Base-by-base conservation (phyloP, 2,888 invertebrate genomes). In the Apoda limacodes region DNA sequence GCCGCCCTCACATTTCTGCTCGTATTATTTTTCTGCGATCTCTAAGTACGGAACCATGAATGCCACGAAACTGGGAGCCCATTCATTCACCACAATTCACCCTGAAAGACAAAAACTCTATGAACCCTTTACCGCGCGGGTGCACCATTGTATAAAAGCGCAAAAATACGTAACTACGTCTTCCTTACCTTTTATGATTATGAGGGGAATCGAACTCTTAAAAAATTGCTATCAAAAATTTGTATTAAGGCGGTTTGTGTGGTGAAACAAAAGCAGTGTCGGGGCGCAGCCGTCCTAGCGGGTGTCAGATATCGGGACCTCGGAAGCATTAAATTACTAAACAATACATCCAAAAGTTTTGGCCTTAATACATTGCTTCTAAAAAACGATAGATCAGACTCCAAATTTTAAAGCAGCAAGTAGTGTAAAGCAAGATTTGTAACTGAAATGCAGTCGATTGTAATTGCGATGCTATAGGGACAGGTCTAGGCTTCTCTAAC, bases 161-260 rank as follows among this genome's bases (percentile, higher is more conserved):
- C 55, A 48, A 66, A 67, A 70, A 66, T 48, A 39, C 50, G 46
- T 54, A 60, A 60, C 62, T 67, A 59, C 52, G 55, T 55, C 60
- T 60, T 74, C 67, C 71, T 76, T 74, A 68, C 74, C 72, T 67
- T 75, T 78, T 74, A 76, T 74, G 68, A 64, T 58, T 55, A 61
- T 54, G 60, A 67, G 60, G 78, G 80, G 72, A 80, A 80, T 80
- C 80, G 80, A 78, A 80, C 74, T 64, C 68, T 71, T 76, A 72
- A 75, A 76, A 75, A 75, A 75, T 69, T 70, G 74, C 66, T 68
- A 76, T 74, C 62, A 68, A 72, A 75, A 70, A 67, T 60, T 63
- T 61, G 64, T 52, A 7, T 47, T 55, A 59, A 46, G 54, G 58
- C 58, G 55, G 53, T 60, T 62, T 60, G 66, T 65, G 66, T 66